Base-by-base conservation (phyloP, 2,113 vertebrate genomes). In the Scartelaos histophorus region DNA sequence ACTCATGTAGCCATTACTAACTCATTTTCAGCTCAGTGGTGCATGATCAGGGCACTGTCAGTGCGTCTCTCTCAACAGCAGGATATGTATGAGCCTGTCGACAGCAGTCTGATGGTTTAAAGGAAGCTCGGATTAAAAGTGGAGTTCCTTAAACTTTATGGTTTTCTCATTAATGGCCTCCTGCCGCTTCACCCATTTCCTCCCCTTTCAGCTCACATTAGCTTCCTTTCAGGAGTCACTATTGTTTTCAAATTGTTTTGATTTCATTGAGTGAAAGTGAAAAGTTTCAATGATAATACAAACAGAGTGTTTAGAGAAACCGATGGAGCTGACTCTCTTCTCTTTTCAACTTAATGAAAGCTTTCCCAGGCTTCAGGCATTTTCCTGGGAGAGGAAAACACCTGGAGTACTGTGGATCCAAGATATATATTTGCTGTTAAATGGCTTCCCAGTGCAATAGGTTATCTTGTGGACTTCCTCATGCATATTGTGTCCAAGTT, bases 371-470 rank as follows among this genome's bases (percentile, higher is more conserved):
- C 56, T 66, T 51, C 38, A 21, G 45, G 56, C 12, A 34, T 78
- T 78, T 80, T 73, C 81, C 84, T 79, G 70, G 78, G 69, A 76
- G 83, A 89, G 60, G 73, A 77, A 74, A 71, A 79, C 78, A 85
- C 75, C 82, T 73, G 74, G 22, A 78, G 71, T 58, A 83, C 74
- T 84, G 85, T 88, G 78, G 89, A 87, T 80, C 64, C 83, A 49
- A 79, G 76, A 85, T 80, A 68, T 62, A 68, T 74, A 91, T 88
- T 91, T 91, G 89, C 87, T 92, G 22, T 76, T 81, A 76, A 91
- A 93, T 94, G 62, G 94, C 95, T 94, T 94, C 90, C 94, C 94
- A 94, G 93, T 85, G 83, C 89, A 94, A 91, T 94, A 94, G 94
- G 17, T 7, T n/a, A 53, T 53, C 51, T 53, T 83, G 92, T 92